A percentile compares a stretch with the other conserved stretches of the same genome.
Conservation (phyloP, 2,797 vertebrate species). For the Manis crassicaudata region DNA sequence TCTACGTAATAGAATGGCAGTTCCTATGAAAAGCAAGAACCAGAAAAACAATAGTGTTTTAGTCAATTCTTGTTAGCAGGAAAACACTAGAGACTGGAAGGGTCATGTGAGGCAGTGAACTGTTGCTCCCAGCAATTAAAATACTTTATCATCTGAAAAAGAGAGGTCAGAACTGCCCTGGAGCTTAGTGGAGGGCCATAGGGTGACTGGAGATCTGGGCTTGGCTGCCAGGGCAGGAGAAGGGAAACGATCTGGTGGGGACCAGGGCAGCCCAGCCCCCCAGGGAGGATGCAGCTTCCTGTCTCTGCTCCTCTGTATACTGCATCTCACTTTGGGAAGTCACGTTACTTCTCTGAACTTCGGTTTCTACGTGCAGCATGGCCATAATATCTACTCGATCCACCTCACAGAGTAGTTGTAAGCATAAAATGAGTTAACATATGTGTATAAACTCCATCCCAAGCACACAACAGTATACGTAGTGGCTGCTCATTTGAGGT, state of each 20-base stretch:
- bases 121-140: constrained; percentile 20
- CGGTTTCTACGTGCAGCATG: not conserved
- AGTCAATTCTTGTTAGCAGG: not conserved
- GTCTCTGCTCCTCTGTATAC: not conserved
- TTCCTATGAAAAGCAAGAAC: constrained; percentile 14
- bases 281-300: not conserved
- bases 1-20: not conserved
- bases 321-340: not conserved
- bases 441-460: not conserved
- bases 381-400: not conserved
- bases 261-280: not conserved
- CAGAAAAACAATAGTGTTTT: constrained; percentile 15
- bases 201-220: not conserved
- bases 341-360: not conserved
- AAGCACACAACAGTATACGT: not conserved
- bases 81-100: constrained; percentile 4
- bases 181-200: not conserved
- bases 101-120: not conserved
- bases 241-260: not conserved
- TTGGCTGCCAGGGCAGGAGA: not conserved
- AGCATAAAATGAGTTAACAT: not conserved
- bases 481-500: not conserved
- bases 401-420: not conserved
- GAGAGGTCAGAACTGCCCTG: not conserved
- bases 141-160: constrained; percentile 28